phyloP scores from a whole-genome alignment of 2,113 vertebrate species.

The Zeus faber region DNA sequence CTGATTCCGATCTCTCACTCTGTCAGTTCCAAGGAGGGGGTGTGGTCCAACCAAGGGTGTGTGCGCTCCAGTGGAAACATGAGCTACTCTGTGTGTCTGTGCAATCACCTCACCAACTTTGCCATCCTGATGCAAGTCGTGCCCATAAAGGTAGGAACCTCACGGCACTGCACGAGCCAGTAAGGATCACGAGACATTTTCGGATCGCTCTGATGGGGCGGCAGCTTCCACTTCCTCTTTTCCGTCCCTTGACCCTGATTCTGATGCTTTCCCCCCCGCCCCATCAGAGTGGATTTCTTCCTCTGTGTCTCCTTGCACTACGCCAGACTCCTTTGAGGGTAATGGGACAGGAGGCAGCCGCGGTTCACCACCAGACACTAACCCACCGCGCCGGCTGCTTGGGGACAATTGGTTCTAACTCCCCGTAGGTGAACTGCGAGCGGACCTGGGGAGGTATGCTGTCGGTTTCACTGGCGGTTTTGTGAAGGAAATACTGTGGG shows the following conservation, averaged over 20 bases:
- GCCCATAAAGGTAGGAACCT: slow-evolving; percentile 85
- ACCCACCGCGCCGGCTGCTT: slow-evolving; percentile 19
- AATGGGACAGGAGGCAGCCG: slow-evolving; percentile 28
- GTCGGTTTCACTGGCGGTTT: slow-evolving; percentile 53
- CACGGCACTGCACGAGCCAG: not conserved
- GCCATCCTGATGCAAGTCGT: slow-evolving; percentile 99
- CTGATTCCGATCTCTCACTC: slow-evolving; percentile 21
- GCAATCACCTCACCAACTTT: slow-evolving; percentile 97
- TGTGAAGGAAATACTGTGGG: slow-evolving; percentile 30
- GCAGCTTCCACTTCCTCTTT: no score
- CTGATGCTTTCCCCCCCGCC: not conserved
- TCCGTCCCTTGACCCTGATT: no score
- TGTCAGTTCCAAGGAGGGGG: slow-evolving; percentile 77
- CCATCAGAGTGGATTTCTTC: not conserved
- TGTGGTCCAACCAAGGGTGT: slow-evolving; percentile 91
- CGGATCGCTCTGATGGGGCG: not conserved
- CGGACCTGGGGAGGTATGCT: slow-evolving; percentile 23
- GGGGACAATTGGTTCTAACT: slow-evolving; percentile 5
- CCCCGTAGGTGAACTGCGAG: slow-evolving; percentile 11
- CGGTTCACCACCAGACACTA: slow-evolving; percentile 32
- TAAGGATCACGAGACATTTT: not conserved
- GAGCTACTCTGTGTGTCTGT: slow-evolving; percentile 85
- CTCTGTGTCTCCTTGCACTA: slow-evolving; percentile 5
- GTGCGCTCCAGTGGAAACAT: slow-evolving; percentile 79
- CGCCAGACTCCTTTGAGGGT: slow-evolving; percentile 15